These are phyloP conservation scores for Lytechinus variegatus DNA, from an alignment of 35 echinoderm and acorn worm genomes.

Conservation along the genomic window DNA sequence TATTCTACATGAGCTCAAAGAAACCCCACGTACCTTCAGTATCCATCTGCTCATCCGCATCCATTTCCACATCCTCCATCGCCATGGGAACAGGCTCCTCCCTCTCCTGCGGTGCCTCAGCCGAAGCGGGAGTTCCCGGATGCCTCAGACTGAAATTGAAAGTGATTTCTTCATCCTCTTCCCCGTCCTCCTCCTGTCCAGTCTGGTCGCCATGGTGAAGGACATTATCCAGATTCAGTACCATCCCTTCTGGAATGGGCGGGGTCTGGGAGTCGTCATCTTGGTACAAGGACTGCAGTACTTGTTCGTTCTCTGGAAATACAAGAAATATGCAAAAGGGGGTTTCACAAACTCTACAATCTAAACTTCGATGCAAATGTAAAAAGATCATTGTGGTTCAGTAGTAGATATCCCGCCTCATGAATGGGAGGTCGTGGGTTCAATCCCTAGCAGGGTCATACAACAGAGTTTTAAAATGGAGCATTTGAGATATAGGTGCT, in stretches of 20 bases:
- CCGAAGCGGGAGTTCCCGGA: not conserved
- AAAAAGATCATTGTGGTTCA: no score
- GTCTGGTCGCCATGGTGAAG: not conserved
- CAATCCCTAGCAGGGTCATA: no score
- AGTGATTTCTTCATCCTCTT: conserved; percentile 73
- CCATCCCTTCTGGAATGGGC: conserved; percentile 23
- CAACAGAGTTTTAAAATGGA: no score
- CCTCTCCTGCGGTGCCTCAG: not conserved
- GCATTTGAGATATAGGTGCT: no score
- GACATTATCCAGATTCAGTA: not conserved
- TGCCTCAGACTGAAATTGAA: conserved; percentile 65
- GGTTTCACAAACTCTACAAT: not conserved
- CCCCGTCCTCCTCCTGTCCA: not conserved
- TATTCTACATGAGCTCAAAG: no score
- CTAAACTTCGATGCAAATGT: no score
- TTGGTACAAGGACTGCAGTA: not conserved
- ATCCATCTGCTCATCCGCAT: conserved; percentile 30
- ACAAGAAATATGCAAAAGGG: not conserved
- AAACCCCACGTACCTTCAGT: conserved; percentile 9
- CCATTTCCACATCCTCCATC: conserved; percentile 26
- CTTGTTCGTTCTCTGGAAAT: not conserved
- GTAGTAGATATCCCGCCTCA: no score
- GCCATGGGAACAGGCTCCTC: conserved; percentile 18
- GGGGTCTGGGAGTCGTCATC: conserved; percentile 29
- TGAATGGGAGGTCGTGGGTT: no score